Percentiles rank a stretch among this genome's conserved stretches.
phyloP scores from a whole-genome alignment of 2,797 vertebrate species.

The Megalops cyprinoides region DNA sequence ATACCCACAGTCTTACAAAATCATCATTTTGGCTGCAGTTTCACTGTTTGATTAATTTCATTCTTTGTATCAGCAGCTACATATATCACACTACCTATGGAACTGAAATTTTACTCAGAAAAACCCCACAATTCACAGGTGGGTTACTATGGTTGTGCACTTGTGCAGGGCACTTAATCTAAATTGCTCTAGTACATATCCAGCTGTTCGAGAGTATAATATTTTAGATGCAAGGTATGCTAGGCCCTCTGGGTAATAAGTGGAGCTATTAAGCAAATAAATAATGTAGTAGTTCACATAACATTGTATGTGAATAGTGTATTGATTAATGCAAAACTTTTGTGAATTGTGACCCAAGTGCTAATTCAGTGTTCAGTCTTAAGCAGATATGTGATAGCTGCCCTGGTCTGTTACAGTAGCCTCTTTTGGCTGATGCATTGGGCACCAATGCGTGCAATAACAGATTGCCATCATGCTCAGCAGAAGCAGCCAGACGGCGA shows the following conservation, averaged over 20 bases:
- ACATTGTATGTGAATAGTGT: background rate
- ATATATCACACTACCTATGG: background rate
- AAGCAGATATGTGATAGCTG: background rate
- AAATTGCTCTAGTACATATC: background rate
- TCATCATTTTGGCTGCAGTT: too few relatives aligned
- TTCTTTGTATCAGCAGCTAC: background rate
- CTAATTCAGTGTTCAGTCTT: background rate
- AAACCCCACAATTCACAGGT: background rate
- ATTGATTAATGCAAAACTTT: background rate
- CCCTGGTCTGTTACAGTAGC: too few relatives aligned
- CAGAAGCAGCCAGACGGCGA: background rate
- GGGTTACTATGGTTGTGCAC: background rate
- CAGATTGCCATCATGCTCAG: background rate
- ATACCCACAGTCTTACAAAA: too few relatives aligned
- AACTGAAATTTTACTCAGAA: background rate
- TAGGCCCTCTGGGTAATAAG: background rate
- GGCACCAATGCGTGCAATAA: background rate
- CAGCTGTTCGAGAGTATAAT: background rate
- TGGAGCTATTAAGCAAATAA: background rate
- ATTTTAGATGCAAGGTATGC: background rate
- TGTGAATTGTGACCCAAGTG: background rate
- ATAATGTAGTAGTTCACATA: background rate
- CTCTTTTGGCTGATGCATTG: background rate
- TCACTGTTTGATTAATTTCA: too few relatives aligned
- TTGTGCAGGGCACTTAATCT: background rate